Evolutionary conservation across 2,113 vertebrate genomes (phyloP).

Genomic region (Rhinolophus sinicus): DNA sequence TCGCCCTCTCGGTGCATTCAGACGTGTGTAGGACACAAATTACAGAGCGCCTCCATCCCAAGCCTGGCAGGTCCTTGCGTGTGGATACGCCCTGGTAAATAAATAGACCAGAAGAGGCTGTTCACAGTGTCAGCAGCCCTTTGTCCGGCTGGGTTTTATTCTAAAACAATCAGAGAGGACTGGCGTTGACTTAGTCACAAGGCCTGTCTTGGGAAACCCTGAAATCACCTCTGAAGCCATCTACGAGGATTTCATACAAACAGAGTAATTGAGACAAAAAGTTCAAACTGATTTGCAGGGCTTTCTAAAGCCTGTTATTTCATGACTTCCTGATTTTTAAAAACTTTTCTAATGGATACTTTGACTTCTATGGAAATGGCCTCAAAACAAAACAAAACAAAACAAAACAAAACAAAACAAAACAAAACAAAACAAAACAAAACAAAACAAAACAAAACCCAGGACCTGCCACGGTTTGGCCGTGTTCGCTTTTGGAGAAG

Average conservation of each 20-base stretch:
- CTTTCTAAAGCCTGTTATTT: neutral
- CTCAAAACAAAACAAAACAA: neutral
- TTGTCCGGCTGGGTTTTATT: neutral
- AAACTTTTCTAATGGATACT: neutral
- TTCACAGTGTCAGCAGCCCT: neutral
- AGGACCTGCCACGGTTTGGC: neutral
- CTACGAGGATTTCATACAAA: neutral
- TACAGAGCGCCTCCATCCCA: neutral
- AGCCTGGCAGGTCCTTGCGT: neutral
- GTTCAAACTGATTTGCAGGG: neutral
- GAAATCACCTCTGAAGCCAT: neutral
- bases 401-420: too few relatives aligned
- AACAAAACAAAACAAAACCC: too few relatives aligned
- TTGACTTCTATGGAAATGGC: neutral
- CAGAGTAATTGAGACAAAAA: neutral
- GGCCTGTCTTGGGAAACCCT: neutral
- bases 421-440: neutral
- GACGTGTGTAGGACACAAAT: neutral
- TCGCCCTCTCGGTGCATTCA: neutral
- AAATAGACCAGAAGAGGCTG: neutral
- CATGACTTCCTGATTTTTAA: neutral
- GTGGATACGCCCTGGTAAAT: neutral
- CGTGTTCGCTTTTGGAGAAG: neutral
- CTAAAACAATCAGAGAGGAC: neutral
- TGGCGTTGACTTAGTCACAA: neutral